phyloP scores from a whole-genome alignment of 2,888 invertebrate species.

The Doris montereyensis region DNA sequence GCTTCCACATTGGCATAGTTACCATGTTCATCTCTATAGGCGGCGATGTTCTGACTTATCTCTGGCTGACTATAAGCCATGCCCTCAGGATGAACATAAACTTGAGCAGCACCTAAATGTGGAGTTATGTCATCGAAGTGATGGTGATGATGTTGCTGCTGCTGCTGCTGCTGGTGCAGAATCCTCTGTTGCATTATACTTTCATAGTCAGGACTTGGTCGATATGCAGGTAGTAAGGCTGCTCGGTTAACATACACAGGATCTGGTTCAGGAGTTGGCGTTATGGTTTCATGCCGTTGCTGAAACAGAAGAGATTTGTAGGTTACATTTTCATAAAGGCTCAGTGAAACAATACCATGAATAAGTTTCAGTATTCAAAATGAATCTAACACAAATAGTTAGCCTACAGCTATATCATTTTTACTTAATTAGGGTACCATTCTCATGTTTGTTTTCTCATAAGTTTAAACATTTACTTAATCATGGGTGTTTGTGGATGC shows the following conservation, averaged over 20 bases:
- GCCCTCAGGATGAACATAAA: conserved; percentile 55
- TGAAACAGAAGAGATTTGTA: no score
- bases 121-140: conserved; percentile 39
- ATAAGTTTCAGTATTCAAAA: no score
- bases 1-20: conserved; percentile 60
- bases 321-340: no score
- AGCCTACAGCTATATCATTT: no score
- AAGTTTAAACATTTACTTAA: no score
- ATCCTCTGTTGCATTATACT: conserved; percentile 85
- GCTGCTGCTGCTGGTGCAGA: conserved; percentile 40
- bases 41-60: conserved; percentile 50
- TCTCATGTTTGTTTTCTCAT: no score
- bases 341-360: no score
- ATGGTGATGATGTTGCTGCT: conserved; percentile 36
- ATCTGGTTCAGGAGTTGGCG: conserved; percentile 42
- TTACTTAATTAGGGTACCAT: no score
- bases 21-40: conserved; percentile 56
- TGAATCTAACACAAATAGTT: no score
- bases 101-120: conserved; percentile 53
- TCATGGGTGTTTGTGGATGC: no score
- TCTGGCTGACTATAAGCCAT: conserved; percentile 61
- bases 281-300: conserved; percentile 33
- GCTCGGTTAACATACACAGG: conserved; percentile 54
- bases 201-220: conserved; percentile 95
- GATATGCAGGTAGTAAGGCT: conserved; percentile 71